Evolutionary conservation across 2,113 vertebrate species (phyloP).

Genomic region (Charadrius vociferus): DNA sequence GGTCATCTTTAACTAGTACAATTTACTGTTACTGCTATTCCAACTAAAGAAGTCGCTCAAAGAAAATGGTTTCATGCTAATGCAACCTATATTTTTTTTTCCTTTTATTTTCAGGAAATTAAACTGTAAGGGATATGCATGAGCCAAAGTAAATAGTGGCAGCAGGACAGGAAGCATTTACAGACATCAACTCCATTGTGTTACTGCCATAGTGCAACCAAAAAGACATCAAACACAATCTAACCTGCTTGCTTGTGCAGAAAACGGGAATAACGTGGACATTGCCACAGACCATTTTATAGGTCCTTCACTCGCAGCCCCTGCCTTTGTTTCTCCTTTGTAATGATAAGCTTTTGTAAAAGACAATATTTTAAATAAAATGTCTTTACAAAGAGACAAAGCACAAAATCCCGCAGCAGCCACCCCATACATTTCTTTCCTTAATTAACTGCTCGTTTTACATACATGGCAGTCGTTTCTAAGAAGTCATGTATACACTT

Average conservation of each 20-base stretch:
- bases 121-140: slow-evolving; percentile 26
- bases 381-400: not conserved
- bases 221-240: not conserved
- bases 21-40: slow-evolving; percentile 1
- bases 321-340: not conserved
- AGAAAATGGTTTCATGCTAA: slow-evolving; percentile 26
- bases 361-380: not conserved
- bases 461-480: not conserved
- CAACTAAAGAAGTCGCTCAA: slow-evolving; percentile 5
- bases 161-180: slow-evolving; percentile 50
- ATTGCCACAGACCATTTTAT: not conserved
- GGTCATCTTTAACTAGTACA: slow-evolving; percentile 17
- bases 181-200: not conserved
- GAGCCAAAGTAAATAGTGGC: slow-evolving; percentile 39
- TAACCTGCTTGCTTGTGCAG: not conserved
- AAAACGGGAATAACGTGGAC: not conserved
- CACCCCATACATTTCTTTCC: not conserved
- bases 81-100: not conserved
- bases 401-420: not conserved
- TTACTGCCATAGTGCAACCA: not conserved
- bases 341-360: not conserved
- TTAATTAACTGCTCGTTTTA: not conserved
- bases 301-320: not conserved
- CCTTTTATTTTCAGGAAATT: slow-evolving; percentile 67
- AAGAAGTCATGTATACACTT: not conserved